phyloP scores from a whole-genome alignment of 1,140 invertebrate genomes.

The Aradophagus sp. region DNA sequence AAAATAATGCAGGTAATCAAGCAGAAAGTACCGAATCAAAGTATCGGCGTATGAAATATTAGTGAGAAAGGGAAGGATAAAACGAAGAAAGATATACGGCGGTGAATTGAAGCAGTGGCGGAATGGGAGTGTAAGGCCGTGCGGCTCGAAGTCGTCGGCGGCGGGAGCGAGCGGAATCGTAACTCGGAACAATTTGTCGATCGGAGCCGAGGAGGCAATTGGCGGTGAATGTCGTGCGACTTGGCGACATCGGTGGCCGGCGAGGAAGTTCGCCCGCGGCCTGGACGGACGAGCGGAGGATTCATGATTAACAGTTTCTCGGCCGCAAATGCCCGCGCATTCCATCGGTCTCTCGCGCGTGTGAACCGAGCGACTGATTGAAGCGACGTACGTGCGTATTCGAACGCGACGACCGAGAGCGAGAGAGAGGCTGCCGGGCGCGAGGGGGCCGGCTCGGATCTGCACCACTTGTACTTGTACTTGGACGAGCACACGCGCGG shows the following conservation, averaged over 20 bases:
- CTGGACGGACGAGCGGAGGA: constrained; percentile 61
- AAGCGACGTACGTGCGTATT: constrained; percentile 56
- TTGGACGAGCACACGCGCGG: constrained; percentile 62
- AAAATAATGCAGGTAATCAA: too few species aligned
- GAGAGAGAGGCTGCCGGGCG: constrained; percentile 20
- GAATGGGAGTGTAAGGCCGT: too few species aligned
- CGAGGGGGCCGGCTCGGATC: constrained; percentile 24
- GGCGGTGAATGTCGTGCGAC: constrained; percentile 32
- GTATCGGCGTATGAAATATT: too few species aligned
- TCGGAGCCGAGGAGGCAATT: constrained; percentile 10
- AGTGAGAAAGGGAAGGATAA: too few species aligned
- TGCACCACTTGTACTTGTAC: constrained; percentile 47
- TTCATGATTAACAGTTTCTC: constrained; percentile 72
- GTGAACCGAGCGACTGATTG: constrained; percentile 61
- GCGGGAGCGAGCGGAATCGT: too few species aligned
- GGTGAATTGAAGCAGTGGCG: too few species aligned
- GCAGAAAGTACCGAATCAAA: too few species aligned
- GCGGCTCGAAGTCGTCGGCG: too few species aligned
- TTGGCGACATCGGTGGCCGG: constrained; percentile 48
- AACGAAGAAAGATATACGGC: too few species aligned
- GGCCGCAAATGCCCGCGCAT: constrained; percentile 61
- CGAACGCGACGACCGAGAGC: constrained; percentile 31
- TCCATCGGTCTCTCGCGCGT: constrained; percentile 60
- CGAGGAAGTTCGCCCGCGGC: constrained; percentile 42
- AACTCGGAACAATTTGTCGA: background rate